These are phyloP conservation scores for Pithys albifrons DNA, from an alignment of 2,113 vertebrate genomes.

Conservation along the genomic window DNA sequence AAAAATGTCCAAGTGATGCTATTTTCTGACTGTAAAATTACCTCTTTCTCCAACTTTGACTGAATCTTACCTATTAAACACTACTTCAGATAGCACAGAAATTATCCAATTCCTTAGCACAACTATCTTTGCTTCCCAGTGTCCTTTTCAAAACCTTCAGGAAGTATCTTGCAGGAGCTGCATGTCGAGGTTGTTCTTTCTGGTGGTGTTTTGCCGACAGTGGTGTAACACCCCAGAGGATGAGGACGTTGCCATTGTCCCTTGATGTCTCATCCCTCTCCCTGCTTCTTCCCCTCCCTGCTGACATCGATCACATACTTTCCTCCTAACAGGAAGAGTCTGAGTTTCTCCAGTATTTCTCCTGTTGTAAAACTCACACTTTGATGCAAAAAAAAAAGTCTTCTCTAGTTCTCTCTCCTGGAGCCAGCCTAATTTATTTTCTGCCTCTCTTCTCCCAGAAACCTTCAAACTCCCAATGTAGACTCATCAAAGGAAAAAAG, in stretches of 20 bases:
- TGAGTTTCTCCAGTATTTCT: not conserved
- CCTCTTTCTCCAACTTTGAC: not conserved
- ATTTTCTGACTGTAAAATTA: not conserved
- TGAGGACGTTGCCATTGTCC: fast-evolving
- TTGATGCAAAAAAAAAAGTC: not conserved
- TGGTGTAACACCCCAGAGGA: not conserved
- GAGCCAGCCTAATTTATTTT: not conserved
- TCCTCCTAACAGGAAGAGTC: not conserved
- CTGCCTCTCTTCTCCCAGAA: not conserved
- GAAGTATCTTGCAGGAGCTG: not conserved
- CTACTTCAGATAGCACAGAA: not conserved
- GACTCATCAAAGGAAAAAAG: not conserved
- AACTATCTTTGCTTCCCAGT: not conserved
- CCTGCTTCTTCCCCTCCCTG: not conserved
- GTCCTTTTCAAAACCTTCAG: not conserved
- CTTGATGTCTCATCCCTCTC: not conserved
- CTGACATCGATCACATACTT: not conserved
- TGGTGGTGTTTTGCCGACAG: fast-evolving
- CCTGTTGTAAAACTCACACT: not conserved
- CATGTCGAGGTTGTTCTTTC: not conserved
- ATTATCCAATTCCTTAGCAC: not conserved
- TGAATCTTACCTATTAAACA: not conserved
- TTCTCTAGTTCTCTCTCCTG: not conserved
- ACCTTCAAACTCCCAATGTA: not conserved
- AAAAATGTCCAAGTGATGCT: not conserved